Base-by-base conservation (phyloP, 2,113 vertebrate species). In the Catharus minimus region DNA sequence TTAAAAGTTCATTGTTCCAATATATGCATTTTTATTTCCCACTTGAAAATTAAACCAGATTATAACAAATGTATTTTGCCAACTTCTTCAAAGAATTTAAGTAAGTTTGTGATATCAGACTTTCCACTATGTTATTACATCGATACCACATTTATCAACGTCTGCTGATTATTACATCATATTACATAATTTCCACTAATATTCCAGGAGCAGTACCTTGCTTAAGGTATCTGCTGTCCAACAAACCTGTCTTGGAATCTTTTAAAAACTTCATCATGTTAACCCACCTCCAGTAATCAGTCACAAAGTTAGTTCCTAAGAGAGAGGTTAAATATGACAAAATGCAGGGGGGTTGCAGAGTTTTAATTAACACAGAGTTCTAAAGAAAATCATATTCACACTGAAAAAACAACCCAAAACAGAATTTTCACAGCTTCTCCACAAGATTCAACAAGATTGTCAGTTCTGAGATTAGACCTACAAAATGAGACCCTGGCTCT, bases 401-500 rank as follows among this genome's bases (percentile, higher is more conserved):
- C 17, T 36, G 43, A 87, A 83, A 89, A 84, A 91, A 58, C 27
- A 81, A 75, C 20, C 38, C 11, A 13, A 84, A 78, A 19, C 46
- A 71, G 56, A 74, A 22, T 56, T 76, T 95, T 60, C 30, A 61
- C 39, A 78, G 44, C 39, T 84, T 84, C 66, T 86, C 41, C 22
- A 38, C 9, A 81, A 61, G 43, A 81, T 57, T 72, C 32, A 76
- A 81, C 19, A 57, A 74, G n/a, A 73, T 1, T 76, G 33, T 77
- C 80, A 77, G 33, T 83, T 88, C 41, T 65, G 80, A 86, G 60
- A 77, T 81, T 39, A 86, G 76, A 81, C 18, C 38, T 77, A 86
- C 33, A 86, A 88, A 93, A 90, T 65, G 49, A 95, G 89, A 83
- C 32, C 19, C 64, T 69, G 46, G n/a, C 38, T 93, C 26, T 86